Evolutionary conservation across 1,140 invertebrate species (phyloP).

Genomic region (Globodera rostochiensis): DNA sequence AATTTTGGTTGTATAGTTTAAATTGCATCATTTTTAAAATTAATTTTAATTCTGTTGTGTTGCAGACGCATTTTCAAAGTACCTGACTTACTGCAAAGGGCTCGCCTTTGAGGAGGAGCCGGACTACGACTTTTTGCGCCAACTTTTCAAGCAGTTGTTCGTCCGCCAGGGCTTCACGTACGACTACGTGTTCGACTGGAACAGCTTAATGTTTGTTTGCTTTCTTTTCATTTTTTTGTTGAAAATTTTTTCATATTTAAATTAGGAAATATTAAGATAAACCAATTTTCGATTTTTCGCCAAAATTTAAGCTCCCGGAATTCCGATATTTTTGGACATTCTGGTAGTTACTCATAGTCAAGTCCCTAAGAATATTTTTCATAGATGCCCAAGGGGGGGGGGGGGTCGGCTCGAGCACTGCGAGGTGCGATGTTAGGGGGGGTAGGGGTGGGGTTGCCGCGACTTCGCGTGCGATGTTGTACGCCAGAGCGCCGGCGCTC

Average conservation of each 20-base stretch:
- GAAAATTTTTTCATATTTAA: background rate
- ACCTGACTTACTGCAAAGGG: slow-evolving; percentile 72
- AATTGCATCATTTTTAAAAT: too few species aligned
- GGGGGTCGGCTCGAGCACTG: too few species aligned
- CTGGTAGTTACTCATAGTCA: background rate
- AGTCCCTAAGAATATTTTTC: background rate
- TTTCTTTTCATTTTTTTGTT: background rate
- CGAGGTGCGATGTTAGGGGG: too few species aligned
- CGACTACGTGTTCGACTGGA: slow-evolving; percentile 74
- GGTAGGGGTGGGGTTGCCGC: too few species aligned
- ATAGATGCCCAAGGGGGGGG: background rate
- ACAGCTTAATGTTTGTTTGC: slow-evolving; percentile 67
- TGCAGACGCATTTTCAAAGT: slow-evolving; percentile 71
- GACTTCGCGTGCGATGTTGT: too few species aligned
- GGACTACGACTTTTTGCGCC: slow-evolving; percentile 72
- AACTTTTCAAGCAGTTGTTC: slow-evolving; percentile 72
- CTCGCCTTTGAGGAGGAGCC: slow-evolving; percentile 73
- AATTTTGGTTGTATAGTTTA: too few species aligned
- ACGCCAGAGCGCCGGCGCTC: too few species aligned
- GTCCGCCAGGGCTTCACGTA: slow-evolving; percentile 72
- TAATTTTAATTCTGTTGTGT: slow-evolving; percentile 8
- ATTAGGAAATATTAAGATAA: background rate
- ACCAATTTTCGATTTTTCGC: background rate
- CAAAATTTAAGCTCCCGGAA: background rate
- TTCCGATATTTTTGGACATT: background rate